Conservation (phyloP, 2,113 vertebrate genomes). For the Tragulus kanchil region DNA sequence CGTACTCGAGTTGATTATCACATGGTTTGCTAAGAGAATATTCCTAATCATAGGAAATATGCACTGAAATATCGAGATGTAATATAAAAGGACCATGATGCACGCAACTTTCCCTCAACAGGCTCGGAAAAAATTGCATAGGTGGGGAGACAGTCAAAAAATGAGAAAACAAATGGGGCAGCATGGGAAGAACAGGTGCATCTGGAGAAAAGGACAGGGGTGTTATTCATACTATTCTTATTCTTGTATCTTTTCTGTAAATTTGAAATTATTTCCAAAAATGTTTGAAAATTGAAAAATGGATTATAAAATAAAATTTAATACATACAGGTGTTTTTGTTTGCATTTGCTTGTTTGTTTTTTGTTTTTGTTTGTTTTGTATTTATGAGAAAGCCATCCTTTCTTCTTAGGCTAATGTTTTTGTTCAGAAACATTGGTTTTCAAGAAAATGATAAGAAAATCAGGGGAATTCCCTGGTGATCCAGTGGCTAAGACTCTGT, state of each 20-base stretch:
- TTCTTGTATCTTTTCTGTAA: neutral
- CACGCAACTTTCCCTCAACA: neutral
- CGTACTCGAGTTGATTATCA: neutral
- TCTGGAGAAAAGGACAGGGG: neutral
- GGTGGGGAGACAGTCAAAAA: neutral
- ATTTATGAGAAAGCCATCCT: neutral
- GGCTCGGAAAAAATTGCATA: neutral
- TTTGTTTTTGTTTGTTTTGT: neutral
- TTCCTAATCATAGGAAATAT: neutral
- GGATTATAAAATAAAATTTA: neutral
- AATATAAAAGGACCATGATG: neutral
- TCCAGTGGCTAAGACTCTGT: too few relatives aligned
- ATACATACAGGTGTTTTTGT: neutral
- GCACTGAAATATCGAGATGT: neutral
- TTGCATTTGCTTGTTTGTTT: neutral
- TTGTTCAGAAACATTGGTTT: slow-evolving; percentile 20
- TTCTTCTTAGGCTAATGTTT: neutral
- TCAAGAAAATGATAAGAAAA: neutral
- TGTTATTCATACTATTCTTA: neutral
- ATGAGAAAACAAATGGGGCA: neutral
- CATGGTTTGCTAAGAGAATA: neutral
- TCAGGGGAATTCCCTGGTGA: too few relatives aligned
- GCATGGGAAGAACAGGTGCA: neutral
- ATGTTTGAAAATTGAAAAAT: neutral
- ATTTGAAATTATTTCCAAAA: neutral